Evolutionary conservation across 2,888 invertebrate genomes (phyloP), one percentile per base, ranked within the genome.

Genomic region (Gymnoscelis rufifasciata): DNA sequence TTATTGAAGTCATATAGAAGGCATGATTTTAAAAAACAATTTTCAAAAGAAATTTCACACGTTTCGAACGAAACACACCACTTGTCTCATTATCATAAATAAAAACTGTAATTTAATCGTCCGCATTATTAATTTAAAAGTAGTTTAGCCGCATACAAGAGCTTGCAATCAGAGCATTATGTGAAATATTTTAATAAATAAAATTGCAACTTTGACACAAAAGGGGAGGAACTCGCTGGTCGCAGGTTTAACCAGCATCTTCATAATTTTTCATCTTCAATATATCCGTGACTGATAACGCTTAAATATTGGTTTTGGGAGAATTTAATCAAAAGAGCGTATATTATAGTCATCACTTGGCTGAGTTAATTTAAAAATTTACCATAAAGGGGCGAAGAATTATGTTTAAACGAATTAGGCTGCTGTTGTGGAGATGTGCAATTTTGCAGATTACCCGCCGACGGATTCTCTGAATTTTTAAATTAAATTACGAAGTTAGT

Each of bases 401-500:
- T 70, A 79, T 83, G 76, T 83, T 83, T 83, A 83, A 78, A 70
- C 66, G 80, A 81, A 86, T 86, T 86, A 86, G 79, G 81, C 83
- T 83, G 80, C 82, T 71, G 82, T 64, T 57, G 68, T 66, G 76
- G 66, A 62, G 68, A 65, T 54, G 67, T 64, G 79, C 83, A 87
- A 88, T 88, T 84, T 83, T 72, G 78, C 71, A 75, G 81, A 87
- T 87, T 84, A 81, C 77, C 64, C 66, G 60, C 66, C 64, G 69
- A 64, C 68, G 71, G 56, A 76, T 88, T 86, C 88, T 79, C 82
- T 83, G 88, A 87, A 86, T 84, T 88, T 87, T 84, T 84, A 84
- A 87, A 88, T 88, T 86, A 82, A 88, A 88, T 88, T 88, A 88
- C 73, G 80, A 71, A 79, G 78, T 76, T 79, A n/a, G 83, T 73